Evolutionary conservation across 2,888 invertebrate genomes (phyloP), one percentile per base, ranked within the genome.

Genomic region (Linnaemya tessellans): DNA sequence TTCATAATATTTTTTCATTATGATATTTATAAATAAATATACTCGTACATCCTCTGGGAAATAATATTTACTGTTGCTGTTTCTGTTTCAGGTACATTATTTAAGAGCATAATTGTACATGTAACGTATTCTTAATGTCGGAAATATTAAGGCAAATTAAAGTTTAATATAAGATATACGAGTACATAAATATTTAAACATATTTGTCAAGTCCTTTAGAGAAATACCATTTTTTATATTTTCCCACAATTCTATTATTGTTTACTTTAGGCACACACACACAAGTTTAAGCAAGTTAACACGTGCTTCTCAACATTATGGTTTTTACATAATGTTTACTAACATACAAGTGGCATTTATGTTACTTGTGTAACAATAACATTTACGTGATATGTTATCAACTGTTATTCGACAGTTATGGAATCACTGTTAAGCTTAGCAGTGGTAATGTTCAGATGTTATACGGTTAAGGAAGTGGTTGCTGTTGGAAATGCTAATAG

Each of bases 181-280:
- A n/a, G n/a, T n/a, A n/a, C n/a, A 84, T 84, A 77, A 84, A 84
- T 84, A 80, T 77, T 84, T 75, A 38, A 80, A 84, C 64, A 46
- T 64, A 56, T 79, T 79, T 67, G 15, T 38, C 20, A 56, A 65
- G 67, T 56, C 64, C 64, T 80, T 67, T 51, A 35, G 43, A 65
- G 67, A 54, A 79, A 54, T 43, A 65, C 15, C 22, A 5, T 15
- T 46, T 15, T 46, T 5, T 74, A 7, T 35, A 9, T 46, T 43
- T 51, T 25, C 25, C 15, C 9, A 30, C 20, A 58, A 70, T 62
- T 43, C 43, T n/a, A 62, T 30, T 38, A 58, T 70, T 54, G 65
- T 43, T 22, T 56, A 46, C 38, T 18, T 3, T 35, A 3, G 30
- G 38, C 18, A n/a, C 22, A 20, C 30, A 56, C 13, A 25, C 54